Percentiles rank a stretch among this genome's conserved stretches.
Conservation (phyloP, 2,113 vertebrate species). For the Leucopsar rothschildi region DNA sequence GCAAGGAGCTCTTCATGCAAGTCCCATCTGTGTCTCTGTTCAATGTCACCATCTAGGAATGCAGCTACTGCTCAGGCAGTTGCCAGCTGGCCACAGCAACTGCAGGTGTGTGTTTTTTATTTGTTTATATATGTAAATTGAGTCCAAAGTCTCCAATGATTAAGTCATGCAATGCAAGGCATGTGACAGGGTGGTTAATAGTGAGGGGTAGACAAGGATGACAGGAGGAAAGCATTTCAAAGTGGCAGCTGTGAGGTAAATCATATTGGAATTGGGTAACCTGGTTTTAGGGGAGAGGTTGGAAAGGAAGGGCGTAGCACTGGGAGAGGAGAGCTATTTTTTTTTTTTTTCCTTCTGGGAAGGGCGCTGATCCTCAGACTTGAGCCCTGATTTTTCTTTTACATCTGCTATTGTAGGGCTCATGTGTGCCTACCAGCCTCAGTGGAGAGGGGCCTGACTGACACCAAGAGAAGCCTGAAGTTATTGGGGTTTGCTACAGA, state of each 20-base stretch:
- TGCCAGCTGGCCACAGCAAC: slow-evolving; percentile 14
- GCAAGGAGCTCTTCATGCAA: not conserved
- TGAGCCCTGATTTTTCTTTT: not conserved
- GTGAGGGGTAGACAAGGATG: not conserved
- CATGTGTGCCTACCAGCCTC: accelerated
- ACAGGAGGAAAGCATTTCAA: slow-evolving; percentile 10
- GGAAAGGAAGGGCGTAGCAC: slow-evolving; percentile 33
- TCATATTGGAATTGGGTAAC: slow-evolving; percentile 28
- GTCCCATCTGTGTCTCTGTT: not conserved
- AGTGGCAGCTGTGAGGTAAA: slow-evolving; percentile 20
- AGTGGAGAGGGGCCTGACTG: not conserved
- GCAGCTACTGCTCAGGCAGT: not conserved
- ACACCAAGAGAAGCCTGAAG: not conserved
- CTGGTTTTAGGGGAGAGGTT: slow-evolving; percentile 53
- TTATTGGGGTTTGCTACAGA: not conserved
- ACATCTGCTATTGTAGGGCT: not conserved
- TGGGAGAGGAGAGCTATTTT: not conserved
- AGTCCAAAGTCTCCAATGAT: not conserved
- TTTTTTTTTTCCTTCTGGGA: not conserved
- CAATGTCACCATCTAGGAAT: slow-evolving; percentile 15
- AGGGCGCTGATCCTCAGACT: not conserved
- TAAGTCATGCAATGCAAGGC: slow-evolving; percentile 1
- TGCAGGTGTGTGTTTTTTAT: slow-evolving; percentile 6
- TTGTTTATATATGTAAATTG: slow-evolving; percentile 47
- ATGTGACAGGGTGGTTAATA: slow-evolving; percentile 11